Evolutionary conservation across 2,113 vertebrate genomes (phyloP), one percentile per base, ranked within the genome.

Genomic region (Phrynosoma platyrhinos): DNA sequence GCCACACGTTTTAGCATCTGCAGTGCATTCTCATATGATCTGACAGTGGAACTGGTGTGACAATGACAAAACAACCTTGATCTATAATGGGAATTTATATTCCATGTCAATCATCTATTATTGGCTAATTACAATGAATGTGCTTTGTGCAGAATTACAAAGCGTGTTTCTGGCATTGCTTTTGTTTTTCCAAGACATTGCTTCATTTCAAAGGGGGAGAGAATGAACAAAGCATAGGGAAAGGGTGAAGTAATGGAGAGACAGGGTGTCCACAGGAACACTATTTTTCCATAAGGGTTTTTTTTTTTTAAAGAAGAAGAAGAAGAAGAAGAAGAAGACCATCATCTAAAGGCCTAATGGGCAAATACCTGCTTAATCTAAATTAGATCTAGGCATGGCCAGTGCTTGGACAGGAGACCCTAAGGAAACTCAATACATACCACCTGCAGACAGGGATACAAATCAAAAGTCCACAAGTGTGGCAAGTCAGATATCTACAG

Each of bases 1-100:
- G 53, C 16, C 18, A 3, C 3, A 62, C n/a, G 36, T 4, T 18
- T 23, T 3, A 21, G n/a, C 9, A 32, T 32, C 42, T 1, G 3
- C 14, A 58, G 20, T 74, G 52, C 18, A 74, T 18, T 74, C 36
- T 47, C 36, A 52, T 36, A 52, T 14, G 36, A 82, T 76, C 86
- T 64, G 36, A 81, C 25, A 64, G 30, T 32, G 36, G 36, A 74
- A 53, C 47, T 74, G 69, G 79, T 75, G 75, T 87, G 86, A 87
- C 86, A 76, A 66, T 82, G 86, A 87, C 86, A 76, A 66, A 47
- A 36, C 79, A 76, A 82, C 79, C 86, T 87, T 87, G 79, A 82
- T 87, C 79, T 75, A 47, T 87, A 87, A 82, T 87, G 80, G 69
- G 71, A 66, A 87, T 87, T 87, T 75, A 87, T 82, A 87, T 82